Conservation (phyloP, 2,888 invertebrate species). For the Phengaris alcon region DNA sequence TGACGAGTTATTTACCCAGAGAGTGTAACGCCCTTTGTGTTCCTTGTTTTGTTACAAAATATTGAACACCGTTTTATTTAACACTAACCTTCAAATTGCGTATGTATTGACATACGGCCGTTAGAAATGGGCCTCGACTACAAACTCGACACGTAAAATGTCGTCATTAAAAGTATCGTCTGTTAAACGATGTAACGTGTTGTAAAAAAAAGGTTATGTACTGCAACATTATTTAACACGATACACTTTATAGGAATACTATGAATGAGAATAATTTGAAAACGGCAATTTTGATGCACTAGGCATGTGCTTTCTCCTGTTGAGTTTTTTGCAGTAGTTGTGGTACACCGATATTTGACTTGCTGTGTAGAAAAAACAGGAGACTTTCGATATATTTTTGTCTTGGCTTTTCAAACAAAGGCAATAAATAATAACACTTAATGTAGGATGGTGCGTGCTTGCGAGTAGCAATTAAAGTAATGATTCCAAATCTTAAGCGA, state of each 20-base stretch:
- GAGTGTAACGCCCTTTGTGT: slow-evolving; percentile 78
- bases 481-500: not conserved
- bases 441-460: not conserved
- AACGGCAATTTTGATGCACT: no score
- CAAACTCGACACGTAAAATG: slow-evolving; percentile 6
- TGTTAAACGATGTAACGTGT: not conserved
- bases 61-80: slow-evolving; percentile 79
- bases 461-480: not conserved
- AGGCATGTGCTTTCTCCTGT: no score
- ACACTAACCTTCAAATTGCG: slow-evolving; percentile 73
- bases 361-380: no score
- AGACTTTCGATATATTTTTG: no score
- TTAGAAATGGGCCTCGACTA: slow-evolving; percentile 9
- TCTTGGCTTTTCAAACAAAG: no score
- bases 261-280: no score
- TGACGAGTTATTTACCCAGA: slow-evolving; percentile 55
- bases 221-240: not conserved
- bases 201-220: not conserved
- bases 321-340: no score
- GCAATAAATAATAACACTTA: no score
- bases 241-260: not conserved
- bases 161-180: not conserved
- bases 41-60: slow-evolving; percentile 79
- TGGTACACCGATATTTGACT: no score
- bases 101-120: slow-evolving; percentile 60